Evolutionary conservation across 2,888 invertebrate genomes (phyloP), one percentile per base, ranked within the genome.

Genomic region (Sphecodes monilicornis): DNA sequence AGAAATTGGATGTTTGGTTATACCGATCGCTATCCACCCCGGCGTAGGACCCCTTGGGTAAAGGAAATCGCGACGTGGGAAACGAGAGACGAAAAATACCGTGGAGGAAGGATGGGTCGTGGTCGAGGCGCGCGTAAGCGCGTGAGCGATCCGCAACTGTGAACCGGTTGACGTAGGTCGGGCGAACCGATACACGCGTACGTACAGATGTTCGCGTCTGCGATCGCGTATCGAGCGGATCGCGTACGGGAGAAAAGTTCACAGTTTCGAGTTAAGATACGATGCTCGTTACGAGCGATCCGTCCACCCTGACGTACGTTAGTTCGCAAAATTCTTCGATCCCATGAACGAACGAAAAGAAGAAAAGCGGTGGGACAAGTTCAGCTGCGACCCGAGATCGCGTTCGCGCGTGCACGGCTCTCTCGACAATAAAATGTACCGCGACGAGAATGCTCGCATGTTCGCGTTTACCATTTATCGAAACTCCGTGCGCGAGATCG

Each of bases 401-500:
- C 66, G 71, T 22, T 41, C 80, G 71, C 66, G 71, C 78, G 70
- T 72, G 66, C 71, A 41, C 81, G 85, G 69, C 85, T 89, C 90
- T 82, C 89, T 81, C 89, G 91, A 92, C 93, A 93, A 94, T 94
- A 94, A 94, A 94, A 91, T 93, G 91, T 90, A 85, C 86, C 90
- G 78, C 91, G 92, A 94, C 93, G 93, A 94, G 94, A 93, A 94
- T 94, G 93, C 94, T 94, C 94, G 94, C 94, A 93, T 94, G 94
- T 94, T 94, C 92, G 90, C 93, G 93, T 94, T 94, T 93, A 94
- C 93, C 94, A 94, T 94, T 94, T 94, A 94, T 94, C 94, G 94
- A 94, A 94, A 94, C 91, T 91, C 91, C 90, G 91, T 79, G 91
- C 93, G 92, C 92, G 92, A 93, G 93, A 94, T 94, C 94, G 94